A percentile compares a stretch with the other conserved stretches of the same genome.
Evolutionary conservation across 2,113 vertebrate genomes (phyloP).

Genomic region (Entosphenus tridentatus): DNA sequence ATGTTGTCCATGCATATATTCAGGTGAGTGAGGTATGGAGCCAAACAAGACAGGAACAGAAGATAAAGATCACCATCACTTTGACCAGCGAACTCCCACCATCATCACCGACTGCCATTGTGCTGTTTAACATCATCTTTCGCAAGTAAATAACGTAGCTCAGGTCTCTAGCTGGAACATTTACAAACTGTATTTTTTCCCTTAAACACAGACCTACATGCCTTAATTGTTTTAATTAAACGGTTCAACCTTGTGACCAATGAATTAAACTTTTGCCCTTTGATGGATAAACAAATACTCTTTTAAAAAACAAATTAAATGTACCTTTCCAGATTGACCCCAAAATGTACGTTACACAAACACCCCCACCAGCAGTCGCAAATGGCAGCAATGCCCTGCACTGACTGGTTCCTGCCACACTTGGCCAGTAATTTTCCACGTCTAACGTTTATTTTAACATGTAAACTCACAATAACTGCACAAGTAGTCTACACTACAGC

Average conservation of each 20-base stretch:
- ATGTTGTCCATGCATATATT: background rate
- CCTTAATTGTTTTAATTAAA: background rate
- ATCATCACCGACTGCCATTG: slow-evolving; percentile 18
- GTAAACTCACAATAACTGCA: no score
- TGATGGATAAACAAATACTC: background rate
- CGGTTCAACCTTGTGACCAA: background rate
- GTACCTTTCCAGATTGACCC: no score
- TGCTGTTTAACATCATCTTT: slow-evolving; percentile 22
- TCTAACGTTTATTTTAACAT: no score
- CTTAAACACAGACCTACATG: background rate
- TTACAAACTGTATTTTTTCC: background rate
- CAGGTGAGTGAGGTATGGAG: slow-evolving; percentile 20
- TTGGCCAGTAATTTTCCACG: no score
- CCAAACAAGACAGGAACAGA: slow-evolving; percentile 15
- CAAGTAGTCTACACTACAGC: no score
- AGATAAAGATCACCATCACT: slow-evolving; percentile 18
- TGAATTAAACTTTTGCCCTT: background rate
- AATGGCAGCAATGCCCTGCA: no score
- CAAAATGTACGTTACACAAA: no score
- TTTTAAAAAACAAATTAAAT: no score
- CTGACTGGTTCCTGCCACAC: no score
- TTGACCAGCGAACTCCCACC: slow-evolving; percentile 14
- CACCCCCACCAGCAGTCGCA: no score
- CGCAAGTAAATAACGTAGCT: slow-evolving; percentile 18
- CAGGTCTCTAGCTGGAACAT: background rate